Percentiles rank a stretch among this genome's conserved stretches.
These are phyloP conservation scores for Philantomba maxwellii DNA, from an alignment of 2,113 vertebrate species.

Conservation along the genomic window DNA sequence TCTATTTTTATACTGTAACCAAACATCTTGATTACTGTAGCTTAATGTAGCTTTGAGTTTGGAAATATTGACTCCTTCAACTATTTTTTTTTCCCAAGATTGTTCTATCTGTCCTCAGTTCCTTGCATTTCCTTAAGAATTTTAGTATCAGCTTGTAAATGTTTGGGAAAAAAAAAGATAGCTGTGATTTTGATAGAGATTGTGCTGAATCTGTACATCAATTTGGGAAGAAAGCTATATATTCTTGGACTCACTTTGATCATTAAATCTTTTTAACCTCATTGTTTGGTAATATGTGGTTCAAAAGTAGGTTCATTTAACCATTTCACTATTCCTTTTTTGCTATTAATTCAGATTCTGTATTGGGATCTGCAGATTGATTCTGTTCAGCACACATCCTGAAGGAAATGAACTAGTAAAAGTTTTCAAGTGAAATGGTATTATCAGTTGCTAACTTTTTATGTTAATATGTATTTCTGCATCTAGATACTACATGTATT, in stretches of 20 bases:
- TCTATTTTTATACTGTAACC: background rate
- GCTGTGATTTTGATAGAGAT: background rate
- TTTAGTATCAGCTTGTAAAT: background rate
- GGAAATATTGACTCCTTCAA: background rate
- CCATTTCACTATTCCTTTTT: background rate
- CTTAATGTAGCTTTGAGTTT: background rate
- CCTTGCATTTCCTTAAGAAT: background rate
- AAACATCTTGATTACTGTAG: background rate
- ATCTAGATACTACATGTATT: background rate
- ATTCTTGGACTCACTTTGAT: background rate
- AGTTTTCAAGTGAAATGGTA: background rate
- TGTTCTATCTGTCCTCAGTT: background rate
- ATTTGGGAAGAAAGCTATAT: background rate
- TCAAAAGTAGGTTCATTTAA: conserved; percentile 6
- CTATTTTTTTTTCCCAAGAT: background rate
- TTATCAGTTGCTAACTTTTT: background rate
- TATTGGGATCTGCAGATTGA: background rate
- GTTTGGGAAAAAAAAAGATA: background rate
- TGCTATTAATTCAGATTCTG: background rate
- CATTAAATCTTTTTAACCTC: background rate
- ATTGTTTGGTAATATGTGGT: background rate
- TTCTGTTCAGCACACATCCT: background rate
- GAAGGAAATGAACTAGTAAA: background rate
- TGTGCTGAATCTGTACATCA: background rate
- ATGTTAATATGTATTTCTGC: background rate